Conservation (phyloP, 2,113 vertebrate species). For the Paraplagusia blochii region DNA sequence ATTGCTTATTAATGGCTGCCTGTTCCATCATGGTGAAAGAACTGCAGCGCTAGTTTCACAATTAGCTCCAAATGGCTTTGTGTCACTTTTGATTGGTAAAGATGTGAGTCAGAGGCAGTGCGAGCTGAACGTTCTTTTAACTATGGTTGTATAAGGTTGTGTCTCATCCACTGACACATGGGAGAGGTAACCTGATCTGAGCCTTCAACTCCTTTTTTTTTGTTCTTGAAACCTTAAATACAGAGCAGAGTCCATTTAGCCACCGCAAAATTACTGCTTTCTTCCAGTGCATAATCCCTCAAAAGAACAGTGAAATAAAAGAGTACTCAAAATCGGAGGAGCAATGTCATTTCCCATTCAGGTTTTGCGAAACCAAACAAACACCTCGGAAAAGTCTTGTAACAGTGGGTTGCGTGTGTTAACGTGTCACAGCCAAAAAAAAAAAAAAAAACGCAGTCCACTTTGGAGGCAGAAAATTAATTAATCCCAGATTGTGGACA, state of each 20-base stretch:
- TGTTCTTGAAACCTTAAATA: not conserved
- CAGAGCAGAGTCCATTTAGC: not conserved
- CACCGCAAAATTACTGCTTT: conserved; percentile 1
- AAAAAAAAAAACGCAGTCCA: not conserved
- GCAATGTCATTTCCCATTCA: too few species aligned
- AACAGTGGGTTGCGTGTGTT: conserved; percentile 1
- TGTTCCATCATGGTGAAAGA: conserved; percentile 14
- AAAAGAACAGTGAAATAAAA: not conserved
- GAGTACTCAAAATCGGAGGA: too few species aligned
- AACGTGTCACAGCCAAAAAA: not conserved
- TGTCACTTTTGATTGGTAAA: conserved; percentile 6
- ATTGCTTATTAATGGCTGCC: conserved; percentile 27
- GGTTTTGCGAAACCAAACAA: too few species aligned
- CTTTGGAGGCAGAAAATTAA: not conserved
- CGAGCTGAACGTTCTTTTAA: not conserved
- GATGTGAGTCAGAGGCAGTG: not conserved
- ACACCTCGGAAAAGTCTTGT: too few species aligned
- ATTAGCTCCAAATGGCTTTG: conserved; percentile 13
- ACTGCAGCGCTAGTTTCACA: conserved; percentile 6
- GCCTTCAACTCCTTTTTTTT: not conserved
- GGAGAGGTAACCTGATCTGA: conserved; percentile 1
- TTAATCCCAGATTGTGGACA: conserved; percentile 1
- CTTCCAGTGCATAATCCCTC: not conserved
- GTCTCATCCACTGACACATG: conserved; percentile 1
- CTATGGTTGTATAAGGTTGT: conserved; percentile 1